Conservation (phyloP, 2,113 vertebrate species). For the Nycticryphes semicollaris region DNA sequence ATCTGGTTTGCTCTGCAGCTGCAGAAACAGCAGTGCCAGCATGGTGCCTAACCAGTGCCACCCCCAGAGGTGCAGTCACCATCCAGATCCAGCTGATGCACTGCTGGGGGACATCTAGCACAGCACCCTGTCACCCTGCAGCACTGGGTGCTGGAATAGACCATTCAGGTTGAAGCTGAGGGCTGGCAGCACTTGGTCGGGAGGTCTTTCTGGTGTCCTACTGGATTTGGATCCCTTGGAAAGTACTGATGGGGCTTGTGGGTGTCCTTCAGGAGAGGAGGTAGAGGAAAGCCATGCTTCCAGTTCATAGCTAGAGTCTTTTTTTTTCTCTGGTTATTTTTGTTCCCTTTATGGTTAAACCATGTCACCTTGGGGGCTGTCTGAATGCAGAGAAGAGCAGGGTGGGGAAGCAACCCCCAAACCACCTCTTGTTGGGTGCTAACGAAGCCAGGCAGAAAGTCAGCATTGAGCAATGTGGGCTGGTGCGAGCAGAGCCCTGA, state of each 20-base stretch:
- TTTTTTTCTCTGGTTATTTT: background rate
- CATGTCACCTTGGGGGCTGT: background rate
- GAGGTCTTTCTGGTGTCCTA: background rate
- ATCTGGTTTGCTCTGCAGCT: constrained; percentile 23
- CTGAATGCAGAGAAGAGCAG: background rate
- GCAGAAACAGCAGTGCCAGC: background rate
- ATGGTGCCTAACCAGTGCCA: background rate
- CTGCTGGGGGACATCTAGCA: background rate
- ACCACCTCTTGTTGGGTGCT: background rate
- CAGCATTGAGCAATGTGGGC: too few relatives aligned
- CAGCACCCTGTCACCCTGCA: background rate
- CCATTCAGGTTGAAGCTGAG: background rate
- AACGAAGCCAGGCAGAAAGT: background rate
- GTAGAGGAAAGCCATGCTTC: background rate
- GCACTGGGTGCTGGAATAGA: background rate
- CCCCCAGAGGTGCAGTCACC: background rate
- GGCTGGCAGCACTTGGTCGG: background rate
- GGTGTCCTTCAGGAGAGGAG: background rate
- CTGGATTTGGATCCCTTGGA: background rate
- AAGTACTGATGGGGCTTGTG: background rate
- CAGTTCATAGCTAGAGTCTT: background rate
- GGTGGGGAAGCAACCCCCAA: background rate
- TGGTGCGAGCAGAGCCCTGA: background rate
- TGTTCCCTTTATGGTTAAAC: background rate
- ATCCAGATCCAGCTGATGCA: background rate